These are phyloP conservation scores for Thinocorus orbignyianus DNA, from an alignment of 2,113 vertebrate species.

Conservation along the genomic window DNA sequence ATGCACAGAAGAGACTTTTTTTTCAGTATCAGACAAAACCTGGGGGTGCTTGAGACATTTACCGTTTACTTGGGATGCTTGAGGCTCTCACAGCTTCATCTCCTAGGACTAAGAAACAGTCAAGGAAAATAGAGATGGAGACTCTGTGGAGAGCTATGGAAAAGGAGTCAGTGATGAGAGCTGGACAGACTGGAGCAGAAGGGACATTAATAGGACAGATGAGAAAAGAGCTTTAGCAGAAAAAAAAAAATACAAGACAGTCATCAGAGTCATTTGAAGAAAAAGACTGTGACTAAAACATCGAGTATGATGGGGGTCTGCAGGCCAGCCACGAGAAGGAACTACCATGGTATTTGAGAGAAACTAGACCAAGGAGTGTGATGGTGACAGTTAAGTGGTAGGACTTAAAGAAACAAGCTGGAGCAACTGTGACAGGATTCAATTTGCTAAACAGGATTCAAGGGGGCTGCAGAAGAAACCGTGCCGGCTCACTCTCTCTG, in stretches of 20 bases:
- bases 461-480: neutral
- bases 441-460: neutral
- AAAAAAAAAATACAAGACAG: neutral
- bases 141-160: neutral
- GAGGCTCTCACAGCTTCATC: neutral
- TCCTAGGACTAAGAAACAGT: neutral
- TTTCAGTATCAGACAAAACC: neutral
- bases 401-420: neutral
- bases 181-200: neutral
- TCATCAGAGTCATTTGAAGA: neutral
- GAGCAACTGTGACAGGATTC: neutral
- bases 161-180: neutral
- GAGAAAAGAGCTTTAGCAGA: accelerated
- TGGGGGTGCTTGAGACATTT: neutral
- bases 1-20: neutral
- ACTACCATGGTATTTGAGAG: neutral
- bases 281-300: neutral
- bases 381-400: neutral
- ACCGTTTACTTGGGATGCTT: neutral
- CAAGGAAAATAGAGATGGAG: neutral
- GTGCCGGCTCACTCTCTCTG: neutral
- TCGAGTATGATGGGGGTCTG: too few species aligned
- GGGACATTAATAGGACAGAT: neutral
- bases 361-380: neutral
- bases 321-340: neutral